phyloP scores from a whole-genome alignment of 1,140 invertebrate genomes.

The Camponotus vicinus region DNA sequence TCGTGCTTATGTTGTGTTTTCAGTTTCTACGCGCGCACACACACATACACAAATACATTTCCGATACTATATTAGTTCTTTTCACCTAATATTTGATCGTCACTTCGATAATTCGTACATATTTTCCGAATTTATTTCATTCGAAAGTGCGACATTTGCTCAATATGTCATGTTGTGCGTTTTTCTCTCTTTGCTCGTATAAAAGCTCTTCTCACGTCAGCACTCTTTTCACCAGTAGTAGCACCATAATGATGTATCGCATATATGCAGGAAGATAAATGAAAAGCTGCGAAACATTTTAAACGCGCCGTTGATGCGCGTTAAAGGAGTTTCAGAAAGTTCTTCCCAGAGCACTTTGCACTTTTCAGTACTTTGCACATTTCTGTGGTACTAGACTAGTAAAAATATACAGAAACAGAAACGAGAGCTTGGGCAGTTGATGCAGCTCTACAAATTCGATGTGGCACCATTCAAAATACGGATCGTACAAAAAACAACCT shows the following conservation, averaged over 20 bases:
- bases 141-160: neutral
- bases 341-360: neutral
- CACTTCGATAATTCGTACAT: conserved; percentile 20
- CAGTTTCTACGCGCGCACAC: neutral
- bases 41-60: neutral
- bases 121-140: conserved; percentile 23
- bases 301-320: conserved; percentile 10
- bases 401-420: conserved; percentile 16
- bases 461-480: conserved; percentile 30
- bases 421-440: neutral
- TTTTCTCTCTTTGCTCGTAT: neutral
- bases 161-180: conserved; percentile 1
- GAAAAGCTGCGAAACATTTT: conserved; percentile 26
- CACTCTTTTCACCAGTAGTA: conserved; percentile 8
- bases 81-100: conserved; percentile 11
- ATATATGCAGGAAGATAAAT: conserved; percentile 33
- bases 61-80: neutral
- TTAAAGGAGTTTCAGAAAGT: conserved; percentile 28
- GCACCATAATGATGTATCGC: neutral
- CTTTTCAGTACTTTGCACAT: neutral
- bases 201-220: neutral
- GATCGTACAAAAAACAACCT: conserved; percentile 28
- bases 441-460: conserved; percentile 24
- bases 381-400: neutral
- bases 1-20: conserved; percentile 37